Conservation (phyloP, 2,797 vertebrate genomes). For the Schizopygopsis malacanthus region DNA sequence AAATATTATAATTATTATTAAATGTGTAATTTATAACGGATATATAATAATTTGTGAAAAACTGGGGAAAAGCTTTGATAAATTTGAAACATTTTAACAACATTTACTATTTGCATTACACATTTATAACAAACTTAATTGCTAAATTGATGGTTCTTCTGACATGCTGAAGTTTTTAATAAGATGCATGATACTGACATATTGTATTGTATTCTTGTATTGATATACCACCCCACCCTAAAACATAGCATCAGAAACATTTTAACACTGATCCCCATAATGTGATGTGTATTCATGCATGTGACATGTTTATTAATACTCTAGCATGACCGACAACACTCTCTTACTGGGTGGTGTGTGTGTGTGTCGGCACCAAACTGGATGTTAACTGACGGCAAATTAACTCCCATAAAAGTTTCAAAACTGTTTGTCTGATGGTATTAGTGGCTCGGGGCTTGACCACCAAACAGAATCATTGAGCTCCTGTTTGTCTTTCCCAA, state of each 20-base stretch:
- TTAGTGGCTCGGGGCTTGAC: slow-evolving; percentile 26
- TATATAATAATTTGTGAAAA: too few relatives aligned
- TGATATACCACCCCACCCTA: not conserved
- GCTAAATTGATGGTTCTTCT: not conserved
- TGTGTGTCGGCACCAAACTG: slow-evolving; percentile 13
- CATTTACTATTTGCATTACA: not conserved
- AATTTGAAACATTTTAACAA: too few relatives aligned
- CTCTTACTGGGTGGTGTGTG: not conserved
- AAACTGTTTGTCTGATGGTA: slow-evolving; percentile 36
- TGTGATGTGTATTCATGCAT: not conserved
- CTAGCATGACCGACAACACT: not conserved
- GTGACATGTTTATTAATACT: slow-evolving; percentile 13
- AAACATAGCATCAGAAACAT: not conserved
- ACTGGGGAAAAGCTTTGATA: too few relatives aligned
- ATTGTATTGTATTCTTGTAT: not conserved
- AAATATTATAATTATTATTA: too few relatives aligned
- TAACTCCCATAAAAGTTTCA: slow-evolving; percentile 16
- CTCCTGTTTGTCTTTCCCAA: slow-evolving; percentile 53
- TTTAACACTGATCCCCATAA: not conserved
- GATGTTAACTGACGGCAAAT: slow-evolving; percentile 36
- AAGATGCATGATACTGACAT: not conserved
- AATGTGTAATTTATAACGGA: too few relatives aligned
- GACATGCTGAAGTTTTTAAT: not conserved
- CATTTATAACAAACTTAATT: not conserved
- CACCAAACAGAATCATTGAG: slow-evolving; percentile 39